A percentile compares a stretch with the other conserved stretches of the same genome.
These are phyloP conservation scores for Sciurus vulgaris DNA, from an alignment of 2,797 vertebrate genomes.

Conservation along the genomic window DNA sequence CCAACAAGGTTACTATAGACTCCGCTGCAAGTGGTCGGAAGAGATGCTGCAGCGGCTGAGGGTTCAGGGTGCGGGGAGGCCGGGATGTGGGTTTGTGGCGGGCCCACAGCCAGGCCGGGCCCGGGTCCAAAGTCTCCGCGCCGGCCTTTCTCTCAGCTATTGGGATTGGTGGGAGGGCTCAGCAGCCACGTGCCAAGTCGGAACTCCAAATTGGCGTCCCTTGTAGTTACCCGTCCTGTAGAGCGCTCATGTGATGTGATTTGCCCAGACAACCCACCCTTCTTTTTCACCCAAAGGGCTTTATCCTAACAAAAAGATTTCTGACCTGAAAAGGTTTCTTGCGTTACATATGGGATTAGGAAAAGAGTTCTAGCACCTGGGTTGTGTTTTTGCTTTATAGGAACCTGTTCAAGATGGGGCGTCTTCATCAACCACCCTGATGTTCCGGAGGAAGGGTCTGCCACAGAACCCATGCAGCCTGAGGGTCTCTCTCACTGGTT, in stretches of 20 bases:
- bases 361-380: neutral
- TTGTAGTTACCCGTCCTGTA: accelerated
- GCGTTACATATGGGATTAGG: neutral
- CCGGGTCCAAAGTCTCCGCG: neutral
- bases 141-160: neutral
- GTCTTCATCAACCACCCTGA: constrained; percentile 87
- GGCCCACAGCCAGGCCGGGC: no score
- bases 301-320: neutral
- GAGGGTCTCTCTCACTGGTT: no score
- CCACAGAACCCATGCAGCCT: no score
- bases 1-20: neutral
- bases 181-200: neutral
- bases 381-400: constrained; percentile 82
- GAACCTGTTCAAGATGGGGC: constrained; percentile 89
- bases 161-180: no score
- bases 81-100: no score
- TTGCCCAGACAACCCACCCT: neutral
- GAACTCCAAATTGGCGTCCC: neutral
- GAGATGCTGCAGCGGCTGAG: neutral
- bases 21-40: neutral
- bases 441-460: no score
- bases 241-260: accelerated
- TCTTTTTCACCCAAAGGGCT: neutral
- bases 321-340: neutral
- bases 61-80: neutral